Percentiles rank a stretch among this genome's conserved stretches.
Evolutionary conservation across 2,113 vertebrate genomes (phyloP).

Genomic region (Amphiprion ocellaris): DNA sequence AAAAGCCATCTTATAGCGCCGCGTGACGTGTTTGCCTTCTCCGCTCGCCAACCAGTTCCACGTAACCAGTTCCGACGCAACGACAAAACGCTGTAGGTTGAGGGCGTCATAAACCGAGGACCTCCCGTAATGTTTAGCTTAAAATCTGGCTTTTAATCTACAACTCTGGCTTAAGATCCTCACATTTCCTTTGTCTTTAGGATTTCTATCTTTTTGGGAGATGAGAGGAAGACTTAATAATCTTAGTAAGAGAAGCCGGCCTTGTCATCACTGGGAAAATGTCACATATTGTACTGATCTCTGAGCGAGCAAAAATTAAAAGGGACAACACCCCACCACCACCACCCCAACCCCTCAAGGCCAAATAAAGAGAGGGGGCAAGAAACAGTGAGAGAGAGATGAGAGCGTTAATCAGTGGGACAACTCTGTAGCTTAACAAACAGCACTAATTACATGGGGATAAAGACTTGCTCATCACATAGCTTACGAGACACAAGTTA

Average conservation of each 20-base stretch:
- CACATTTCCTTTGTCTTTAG: slow-evolving; percentile 4
- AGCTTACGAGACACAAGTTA: slow-evolving; percentile 84
- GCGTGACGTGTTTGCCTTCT: too few relatives aligned
- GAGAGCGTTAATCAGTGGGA: slow-evolving; percentile 75
- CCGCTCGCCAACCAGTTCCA: too few relatives aligned
- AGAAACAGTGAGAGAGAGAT: slow-evolving; percentile 54
- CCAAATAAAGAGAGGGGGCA: slow-evolving; percentile 34
- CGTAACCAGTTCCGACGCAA: too few relatives aligned
- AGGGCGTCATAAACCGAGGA: too few relatives aligned
- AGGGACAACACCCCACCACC: background rate
- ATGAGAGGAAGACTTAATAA: background rate
- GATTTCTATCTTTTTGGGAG: slow-evolving; percentile 22
- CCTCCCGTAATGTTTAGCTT: slow-evolving; percentile 29
- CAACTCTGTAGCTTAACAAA: slow-evolving; percentile 82
- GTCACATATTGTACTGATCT: background rate
- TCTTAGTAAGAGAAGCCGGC: background rate
- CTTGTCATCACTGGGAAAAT: background rate
- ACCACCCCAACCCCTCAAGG: background rate
- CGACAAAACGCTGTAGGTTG: too few relatives aligned
- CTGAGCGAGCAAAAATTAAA: slow-evolving; percentile 4
- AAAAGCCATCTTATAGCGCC: too few relatives aligned
- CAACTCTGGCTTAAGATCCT: slow-evolving; percentile 3
- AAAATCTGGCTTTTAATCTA: slow-evolving; percentile 17
- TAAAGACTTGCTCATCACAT: slow-evolving; percentile 84
- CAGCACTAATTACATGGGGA: slow-evolving; percentile 85